Conservation (phyloP, 1,140 invertebrate genomes). For the Drosophila kikkawai region DNA sequence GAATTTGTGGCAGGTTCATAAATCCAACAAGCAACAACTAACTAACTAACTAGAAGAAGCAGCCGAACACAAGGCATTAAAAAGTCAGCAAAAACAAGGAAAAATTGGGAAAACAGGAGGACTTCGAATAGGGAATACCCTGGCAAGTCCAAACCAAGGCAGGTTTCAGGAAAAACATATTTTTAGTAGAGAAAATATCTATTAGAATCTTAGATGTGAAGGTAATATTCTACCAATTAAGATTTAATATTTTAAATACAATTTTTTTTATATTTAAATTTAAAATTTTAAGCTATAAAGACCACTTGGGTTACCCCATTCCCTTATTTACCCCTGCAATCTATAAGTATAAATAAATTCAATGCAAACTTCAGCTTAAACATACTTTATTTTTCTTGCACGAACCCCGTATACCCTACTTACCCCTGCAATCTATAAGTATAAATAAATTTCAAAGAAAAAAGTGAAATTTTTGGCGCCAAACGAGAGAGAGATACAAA, state of each 20-base stretch:
- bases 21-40: slow-evolving; percentile 52
- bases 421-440: not conserved
- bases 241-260: too few relatives aligned
- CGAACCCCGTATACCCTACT: not conserved
- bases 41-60: slow-evolving; percentile 45
- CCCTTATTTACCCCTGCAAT: too few relatives aligned
- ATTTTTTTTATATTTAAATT: too few relatives aligned
- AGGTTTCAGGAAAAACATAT: not conserved
- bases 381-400: too few relatives aligned
- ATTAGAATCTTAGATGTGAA: too few relatives aligned
- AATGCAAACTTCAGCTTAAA: too few relatives aligned
- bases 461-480: slow-evolving; percentile 58
- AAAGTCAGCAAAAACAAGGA: slow-evolving; percentile 26
- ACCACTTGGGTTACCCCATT: too few relatives aligned
- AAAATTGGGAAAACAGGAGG: not conserved
- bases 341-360: too few relatives aligned
- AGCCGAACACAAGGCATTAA: slow-evolving; percentile 36
- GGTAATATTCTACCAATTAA: too few relatives aligned
- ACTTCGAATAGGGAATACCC: not conserved
- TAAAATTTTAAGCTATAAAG: too few relatives aligned
- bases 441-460: slow-evolving; percentile 1
- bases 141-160: not conserved
- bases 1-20: slow-evolving; percentile 65
- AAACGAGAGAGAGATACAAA: slow-evolving; percentile 21
- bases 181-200: not conserved